Base-by-base conservation (phyloP, 2,888 invertebrate species). In the Stenurella melanura region DNA sequence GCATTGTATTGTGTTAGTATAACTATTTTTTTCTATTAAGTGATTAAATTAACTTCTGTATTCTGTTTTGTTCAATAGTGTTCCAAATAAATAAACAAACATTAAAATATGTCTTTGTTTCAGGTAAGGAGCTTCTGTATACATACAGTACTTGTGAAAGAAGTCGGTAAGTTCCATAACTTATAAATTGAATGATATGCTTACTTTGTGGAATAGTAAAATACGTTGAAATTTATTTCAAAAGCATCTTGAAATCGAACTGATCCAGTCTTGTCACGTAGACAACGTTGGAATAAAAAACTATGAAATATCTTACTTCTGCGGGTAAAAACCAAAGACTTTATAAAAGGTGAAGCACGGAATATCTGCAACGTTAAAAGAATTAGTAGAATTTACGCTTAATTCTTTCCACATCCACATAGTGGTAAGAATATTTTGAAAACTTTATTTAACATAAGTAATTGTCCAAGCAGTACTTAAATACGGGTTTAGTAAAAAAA, bases 241-340 rank as follows among this genome's bases (percentile, higher is more conserved):
- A 60, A 60, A 60, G 26, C 12, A 42, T 42, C 15, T 19, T 60
- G 60, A 26, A 60, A 26, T 60, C 60, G 60, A 60, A 60, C 21
- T 60, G 60, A 60, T 42, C 42, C 15, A 42, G 42, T 26, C 60
- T 10, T 26, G 21, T 26, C 19, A 60, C 60, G 60, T 26, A 26
- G 7, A 26, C 21, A 15, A 19, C 26, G 21, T 60, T 15, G 18
- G 5, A 19, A 26, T 60, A 60, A 60, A 60, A 60, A 60, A 21
- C 12, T 21, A 21, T 34, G 60, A 60, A 26, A 60, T 26, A 60
- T 60, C 15, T 60, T 60, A 21, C 60, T 21, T 60, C 42, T 1
- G 42, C 3, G 3, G 42, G 42, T 42, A 42, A 42, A 42, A 42
- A 42, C 42, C 42, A 42, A 42, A 42, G 42, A 15, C 42, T 42